These are phyloP conservation scores for Tolmerus cingulatus DNA, from an alignment of 2,888 invertebrate genomes.

Conservation along the genomic window DNA sequence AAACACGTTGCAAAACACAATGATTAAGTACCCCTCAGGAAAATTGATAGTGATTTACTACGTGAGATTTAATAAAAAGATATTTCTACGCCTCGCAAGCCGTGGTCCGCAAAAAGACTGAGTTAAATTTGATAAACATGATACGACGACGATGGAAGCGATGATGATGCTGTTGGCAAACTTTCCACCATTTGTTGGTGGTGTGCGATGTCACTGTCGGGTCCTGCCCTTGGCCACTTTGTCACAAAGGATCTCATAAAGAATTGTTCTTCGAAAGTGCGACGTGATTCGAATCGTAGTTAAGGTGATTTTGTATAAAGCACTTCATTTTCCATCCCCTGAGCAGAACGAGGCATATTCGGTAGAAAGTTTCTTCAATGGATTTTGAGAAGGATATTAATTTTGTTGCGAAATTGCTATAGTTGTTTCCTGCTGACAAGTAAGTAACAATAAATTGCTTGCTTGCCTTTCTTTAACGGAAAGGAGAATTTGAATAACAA, in stretches of 20 bases:
- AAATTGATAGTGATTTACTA: constrained; percentile 16
- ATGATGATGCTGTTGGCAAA: background rate
- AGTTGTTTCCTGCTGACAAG: background rate
- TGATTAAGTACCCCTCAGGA: background rate
- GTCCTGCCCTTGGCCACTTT: background rate
- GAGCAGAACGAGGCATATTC: background rate
- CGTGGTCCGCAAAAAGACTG: background rate
- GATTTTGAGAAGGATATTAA: background rate
- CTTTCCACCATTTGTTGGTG: background rate
- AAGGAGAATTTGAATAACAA: background rate
- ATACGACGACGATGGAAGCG: background rate
- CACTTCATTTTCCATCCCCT: background rate
- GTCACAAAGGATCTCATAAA: background rate
- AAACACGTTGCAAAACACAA: background rate
- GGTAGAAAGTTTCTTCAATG: background rate
- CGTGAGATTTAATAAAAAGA: constrained; percentile 23
- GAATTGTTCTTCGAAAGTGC: background rate
- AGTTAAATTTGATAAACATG: background rate
- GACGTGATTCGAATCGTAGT: constrained; percentile 15
- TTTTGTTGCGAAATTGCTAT: background rate
- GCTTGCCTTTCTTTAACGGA: background rate
- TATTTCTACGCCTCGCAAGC: background rate
- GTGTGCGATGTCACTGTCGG: background rate
- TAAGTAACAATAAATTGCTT: background rate
- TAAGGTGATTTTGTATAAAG: background rate